phyloP scores from a whole-genome alignment of 2,888 invertebrate genomes.

The Conistra vaccinii region DNA sequence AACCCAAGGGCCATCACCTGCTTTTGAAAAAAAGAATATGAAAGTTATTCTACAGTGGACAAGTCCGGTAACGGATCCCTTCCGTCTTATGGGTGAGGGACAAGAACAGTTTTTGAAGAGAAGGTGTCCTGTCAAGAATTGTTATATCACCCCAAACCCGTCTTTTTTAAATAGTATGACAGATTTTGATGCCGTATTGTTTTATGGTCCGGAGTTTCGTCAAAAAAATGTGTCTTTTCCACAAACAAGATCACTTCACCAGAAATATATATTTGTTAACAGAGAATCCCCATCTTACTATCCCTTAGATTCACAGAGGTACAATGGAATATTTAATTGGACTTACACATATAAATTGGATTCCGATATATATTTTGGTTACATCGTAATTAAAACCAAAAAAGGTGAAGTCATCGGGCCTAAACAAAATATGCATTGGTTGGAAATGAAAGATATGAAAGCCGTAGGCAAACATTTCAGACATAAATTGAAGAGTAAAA shows the following conservation, averaged over 20 bases:
- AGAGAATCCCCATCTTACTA: slow-evolving; percentile 76
- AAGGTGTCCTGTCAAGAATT: slow-evolving; percentile 16
- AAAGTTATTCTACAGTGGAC: slow-evolving; percentile 44
- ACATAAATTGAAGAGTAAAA: slow-evolving; percentile 70
- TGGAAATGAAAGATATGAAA: slow-evolving; percentile 69
- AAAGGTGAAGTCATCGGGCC: slow-evolving; percentile 73
- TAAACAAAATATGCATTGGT: slow-evolving; percentile 73
- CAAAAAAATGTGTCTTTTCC: slow-evolving; percentile 6
- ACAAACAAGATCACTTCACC: slow-evolving; percentile 11
- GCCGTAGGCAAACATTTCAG: slow-evolving; percentile 68
- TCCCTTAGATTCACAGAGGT: slow-evolving; percentile 67
- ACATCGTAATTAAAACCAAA: slow-evolving; percentile 71
- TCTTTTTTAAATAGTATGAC: not conserved
- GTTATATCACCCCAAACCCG: slow-evolving; percentile 1
- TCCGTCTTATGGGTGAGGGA: slow-evolving; percentile 25
- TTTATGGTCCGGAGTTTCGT: slow-evolving; percentile 26
- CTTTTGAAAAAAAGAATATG: not conserved
- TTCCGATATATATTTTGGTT: slow-evolving; percentile 75
- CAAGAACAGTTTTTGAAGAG: slow-evolving; percentile 19
- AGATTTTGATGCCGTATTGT: slow-evolving; percentile 31
- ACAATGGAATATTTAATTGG: slow-evolving; percentile 77
- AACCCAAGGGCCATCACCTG: not conserved
- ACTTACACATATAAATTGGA: slow-evolving; percentile 78
- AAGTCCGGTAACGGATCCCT: slow-evolving; percentile 2
- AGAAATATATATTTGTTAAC: slow-evolving; percentile 58